Evolutionary conservation across 2,113 vertebrate species (phyloP).

Genomic region (Notechis scutatus): DNA sequence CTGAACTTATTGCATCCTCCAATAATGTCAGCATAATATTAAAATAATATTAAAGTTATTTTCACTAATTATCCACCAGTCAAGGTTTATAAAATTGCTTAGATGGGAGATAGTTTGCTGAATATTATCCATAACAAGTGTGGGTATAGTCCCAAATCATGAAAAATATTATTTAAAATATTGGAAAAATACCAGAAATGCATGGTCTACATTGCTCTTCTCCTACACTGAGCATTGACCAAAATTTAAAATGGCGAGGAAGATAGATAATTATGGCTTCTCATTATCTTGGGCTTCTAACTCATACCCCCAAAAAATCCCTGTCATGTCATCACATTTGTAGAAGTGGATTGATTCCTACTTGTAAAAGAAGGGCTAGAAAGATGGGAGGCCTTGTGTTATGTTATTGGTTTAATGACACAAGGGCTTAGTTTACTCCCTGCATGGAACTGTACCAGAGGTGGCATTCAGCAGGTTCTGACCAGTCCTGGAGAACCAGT

Average conservation of each 20-base stretch:
- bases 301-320: background rate
- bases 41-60: background rate
- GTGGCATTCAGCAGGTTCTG: no score
- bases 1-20: background rate
- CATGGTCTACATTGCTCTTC: background rate
- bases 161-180: background rate
- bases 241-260: background rate
- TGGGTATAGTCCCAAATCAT: background rate
- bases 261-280: background rate
- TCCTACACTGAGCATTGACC: background rate
- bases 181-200: background rate
- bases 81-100: background rate
- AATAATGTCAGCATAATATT: background rate
- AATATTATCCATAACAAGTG: background rate
- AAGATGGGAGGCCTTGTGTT: background rate
- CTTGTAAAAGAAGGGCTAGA: background rate
- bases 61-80: background rate
- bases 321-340: background rate
- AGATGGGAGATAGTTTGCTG: background rate
- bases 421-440: no score
- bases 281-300: background rate
- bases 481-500: no score
- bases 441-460: no score
- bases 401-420: no score
- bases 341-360: background rate